Evolutionary conservation across 2,797 vertebrate species (phyloP).

Genomic region (Pteronotus mesoamericanus): DNA sequence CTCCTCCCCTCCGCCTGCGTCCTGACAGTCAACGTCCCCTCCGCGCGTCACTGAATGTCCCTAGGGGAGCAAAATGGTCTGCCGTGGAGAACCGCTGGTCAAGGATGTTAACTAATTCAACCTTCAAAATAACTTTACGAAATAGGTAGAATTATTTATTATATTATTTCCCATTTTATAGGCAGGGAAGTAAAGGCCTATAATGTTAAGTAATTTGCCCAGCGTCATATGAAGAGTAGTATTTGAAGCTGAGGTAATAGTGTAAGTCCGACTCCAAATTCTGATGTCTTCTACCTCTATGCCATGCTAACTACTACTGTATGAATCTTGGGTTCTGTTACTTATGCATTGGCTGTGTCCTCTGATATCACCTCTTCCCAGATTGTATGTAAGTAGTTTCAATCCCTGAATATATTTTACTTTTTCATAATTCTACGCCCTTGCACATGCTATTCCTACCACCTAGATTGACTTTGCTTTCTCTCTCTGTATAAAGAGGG

Average conservation of each 20-base stretch:
- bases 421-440: neutral
- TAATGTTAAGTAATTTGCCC: neutral
- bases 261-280: neutral
- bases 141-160: neutral
- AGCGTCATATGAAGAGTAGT: neutral
- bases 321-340: neutral
- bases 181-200: neutral
- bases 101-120: neutral
- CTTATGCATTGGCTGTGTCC: neutral
- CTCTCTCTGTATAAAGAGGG: neutral
- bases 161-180: neutral
- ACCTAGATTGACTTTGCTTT: neutral
- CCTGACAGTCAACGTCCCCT: neutral
- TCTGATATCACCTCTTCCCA: neutral
- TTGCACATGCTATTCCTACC: neutral
- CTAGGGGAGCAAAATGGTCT: neutral
- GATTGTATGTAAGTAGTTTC: neutral
- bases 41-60: neutral
- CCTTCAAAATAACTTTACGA: neutral
- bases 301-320: neutral
- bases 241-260: neutral
- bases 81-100: neutral
- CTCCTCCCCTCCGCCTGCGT: neutral
- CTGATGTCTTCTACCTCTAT: neutral
- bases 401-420: neutral